phyloP scores from a whole-genome alignment of 2,797 vertebrate species.

The Tinamus major region DNA sequence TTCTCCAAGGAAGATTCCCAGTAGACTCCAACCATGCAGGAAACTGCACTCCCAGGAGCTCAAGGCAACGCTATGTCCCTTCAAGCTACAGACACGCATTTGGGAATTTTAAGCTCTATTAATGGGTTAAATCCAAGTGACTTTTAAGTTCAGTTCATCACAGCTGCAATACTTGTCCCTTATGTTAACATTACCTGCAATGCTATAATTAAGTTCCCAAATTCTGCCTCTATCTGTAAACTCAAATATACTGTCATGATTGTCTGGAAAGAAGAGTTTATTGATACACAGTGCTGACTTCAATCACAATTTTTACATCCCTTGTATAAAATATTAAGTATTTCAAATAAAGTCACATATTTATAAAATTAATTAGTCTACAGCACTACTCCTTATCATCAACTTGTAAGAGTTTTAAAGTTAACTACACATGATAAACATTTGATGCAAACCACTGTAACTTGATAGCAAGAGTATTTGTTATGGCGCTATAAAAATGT shows the following conservation, averaged over 20 bases:
- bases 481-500: slow-evolving; percentile 74
- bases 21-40: neutral
- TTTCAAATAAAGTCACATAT: slow-evolving; percentile 53
- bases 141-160: neutral
- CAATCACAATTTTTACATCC: slow-evolving; percentile 42
- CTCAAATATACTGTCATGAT: neutral
- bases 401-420: slow-evolving; percentile 62
- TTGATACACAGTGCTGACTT: slow-evolving; percentile 34
- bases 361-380: slow-evolving; percentile 68
- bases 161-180: neutral
- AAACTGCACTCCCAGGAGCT: neutral
- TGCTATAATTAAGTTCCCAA: neutral
- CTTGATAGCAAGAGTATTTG: slow-evolving; percentile 70
- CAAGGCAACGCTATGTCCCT: neutral
- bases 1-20: neutral
- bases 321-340: slow-evolving; percentile 48
- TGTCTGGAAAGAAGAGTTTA: slow-evolving; percentile 35
- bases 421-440: slow-evolving; percentile 67
- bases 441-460: slow-evolving; percentile 66
- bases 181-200: neutral
- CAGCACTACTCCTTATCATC: slow-evolving; percentile 12
- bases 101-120: neutral
- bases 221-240: neutral
- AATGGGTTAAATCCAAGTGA: neutral
- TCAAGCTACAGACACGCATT: neutral